phyloP scores from a whole-genome alignment of 2,797 vertebrate genomes.

The Rhyacichthys aspro region DNA sequence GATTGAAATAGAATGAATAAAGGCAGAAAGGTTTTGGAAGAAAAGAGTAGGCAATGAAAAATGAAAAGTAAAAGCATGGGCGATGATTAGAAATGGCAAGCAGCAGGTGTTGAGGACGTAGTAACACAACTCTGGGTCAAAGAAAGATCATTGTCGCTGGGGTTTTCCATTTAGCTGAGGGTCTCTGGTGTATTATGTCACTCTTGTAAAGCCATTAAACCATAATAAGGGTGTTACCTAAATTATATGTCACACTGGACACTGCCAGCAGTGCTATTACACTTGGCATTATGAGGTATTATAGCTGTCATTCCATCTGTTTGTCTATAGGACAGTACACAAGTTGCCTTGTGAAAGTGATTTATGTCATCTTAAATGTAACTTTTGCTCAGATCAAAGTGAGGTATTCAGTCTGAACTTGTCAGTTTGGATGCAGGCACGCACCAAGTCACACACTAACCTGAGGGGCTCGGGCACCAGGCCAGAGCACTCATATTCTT shows the following conservation, averaged over 20 bases:
- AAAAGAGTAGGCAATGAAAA: not conserved
- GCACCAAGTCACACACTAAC: conserved; percentile 47
- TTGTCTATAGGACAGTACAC: conserved; percentile 21
- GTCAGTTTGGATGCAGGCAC: conserved; percentile 18
- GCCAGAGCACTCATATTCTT: conserved; percentile 68
- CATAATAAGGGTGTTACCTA: conserved; percentile 68
- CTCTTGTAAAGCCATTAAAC: conserved; percentile 57
- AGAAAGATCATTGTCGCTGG: conserved; percentile 41
- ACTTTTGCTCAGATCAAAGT: conserved; percentile 12
- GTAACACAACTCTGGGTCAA: conserved; percentile 47
- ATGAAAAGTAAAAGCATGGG: not conserved
- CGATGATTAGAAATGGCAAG: conserved; percentile 5
- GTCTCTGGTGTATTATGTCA: conserved; percentile 75
- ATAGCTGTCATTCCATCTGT: conserved; percentile 42
- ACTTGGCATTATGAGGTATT: conserved; percentile 47
- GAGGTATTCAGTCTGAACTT: conserved; percentile 8
- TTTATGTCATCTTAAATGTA: conserved; percentile 5
- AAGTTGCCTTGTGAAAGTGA: too few relatives aligned
- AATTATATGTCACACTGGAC: conserved; percentile 55
- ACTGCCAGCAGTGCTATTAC: conserved; percentile 62
- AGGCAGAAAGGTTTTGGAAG: not conserved
- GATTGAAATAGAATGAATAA: not conserved
- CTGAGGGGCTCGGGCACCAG: conserved; percentile 44
- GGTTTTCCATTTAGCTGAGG: conserved; percentile 61
- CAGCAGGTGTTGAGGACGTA: conserved; percentile 42